Conservation (phyloP, 2,797 vertebrate genomes). For the Manis pentadactyla region DNA sequence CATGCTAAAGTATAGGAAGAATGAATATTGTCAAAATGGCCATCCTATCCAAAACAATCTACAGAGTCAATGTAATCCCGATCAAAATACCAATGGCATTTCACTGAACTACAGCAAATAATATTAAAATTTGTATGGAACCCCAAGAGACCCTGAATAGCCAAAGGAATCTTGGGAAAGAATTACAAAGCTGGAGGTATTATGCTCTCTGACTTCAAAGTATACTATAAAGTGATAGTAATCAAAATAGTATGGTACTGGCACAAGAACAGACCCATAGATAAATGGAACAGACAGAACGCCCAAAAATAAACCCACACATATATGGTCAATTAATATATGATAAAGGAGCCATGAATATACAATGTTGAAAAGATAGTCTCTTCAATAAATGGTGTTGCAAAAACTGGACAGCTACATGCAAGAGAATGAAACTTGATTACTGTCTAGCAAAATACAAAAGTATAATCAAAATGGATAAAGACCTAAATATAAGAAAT, state of each 20-base stretch:
- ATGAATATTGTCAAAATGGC: neutral
- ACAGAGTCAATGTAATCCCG: neutral
- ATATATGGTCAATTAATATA: neutral
- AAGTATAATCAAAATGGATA: no score
- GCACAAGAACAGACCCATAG: neutral
- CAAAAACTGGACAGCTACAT: neutral
- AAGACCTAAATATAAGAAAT: neutral
- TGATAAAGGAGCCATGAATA: neutral
- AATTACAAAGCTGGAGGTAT: neutral
- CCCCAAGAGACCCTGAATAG: neutral
- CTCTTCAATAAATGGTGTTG: neutral
- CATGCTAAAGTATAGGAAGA: neutral
- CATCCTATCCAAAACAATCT: neutral
- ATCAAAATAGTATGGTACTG: neutral
- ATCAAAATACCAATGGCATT: neutral
- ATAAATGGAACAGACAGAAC: neutral
- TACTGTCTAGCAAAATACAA: neutral
- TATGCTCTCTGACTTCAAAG: neutral
- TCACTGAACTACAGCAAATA: neutral
- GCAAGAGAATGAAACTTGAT: neutral
- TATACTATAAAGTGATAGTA: neutral
- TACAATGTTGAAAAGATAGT: neutral
- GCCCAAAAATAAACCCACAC: neutral
- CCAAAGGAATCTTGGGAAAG: neutral
- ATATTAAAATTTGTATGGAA: neutral